These are phyloP conservation scores for Xiphorhynchus elegans DNA, from an alignment of 2,113 vertebrate species.

Conservation along the genomic window DNA sequence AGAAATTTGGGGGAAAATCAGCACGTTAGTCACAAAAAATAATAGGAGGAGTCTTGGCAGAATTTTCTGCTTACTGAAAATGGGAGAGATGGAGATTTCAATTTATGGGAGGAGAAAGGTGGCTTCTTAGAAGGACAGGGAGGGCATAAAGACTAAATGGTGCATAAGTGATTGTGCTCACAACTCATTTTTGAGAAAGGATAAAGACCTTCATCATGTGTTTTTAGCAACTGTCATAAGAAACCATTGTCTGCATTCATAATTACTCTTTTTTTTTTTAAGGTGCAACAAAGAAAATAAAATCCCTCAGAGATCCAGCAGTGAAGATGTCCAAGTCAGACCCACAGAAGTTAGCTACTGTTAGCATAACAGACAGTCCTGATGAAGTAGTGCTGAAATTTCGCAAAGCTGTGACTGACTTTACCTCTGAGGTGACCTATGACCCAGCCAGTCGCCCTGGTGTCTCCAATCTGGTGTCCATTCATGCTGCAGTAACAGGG, in stretches of 20 bases:
- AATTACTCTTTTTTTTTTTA: neutral
- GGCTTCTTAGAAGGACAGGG: neutral
- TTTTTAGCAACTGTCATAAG: neutral
- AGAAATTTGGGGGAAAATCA: neutral
- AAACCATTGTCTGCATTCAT: neutral
- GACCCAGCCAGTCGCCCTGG: constrained; percentile 83
- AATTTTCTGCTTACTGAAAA: neutral
- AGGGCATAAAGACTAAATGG: neutral
- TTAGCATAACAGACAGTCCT: constrained; percentile 86
- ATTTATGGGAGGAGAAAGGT: neutral
- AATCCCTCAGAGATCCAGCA: constrained; percentile 89
- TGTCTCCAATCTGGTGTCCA: constrained; percentile 90
- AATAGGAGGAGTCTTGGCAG: neutral
- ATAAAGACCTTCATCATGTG: neutral
- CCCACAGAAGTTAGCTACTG: constrained; percentile 83
- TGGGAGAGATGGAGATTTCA: neutral
- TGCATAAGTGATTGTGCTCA: rapidly evolving
- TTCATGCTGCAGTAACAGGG: constrained; percentile 82
- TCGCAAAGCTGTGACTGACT: constrained; percentile 93
- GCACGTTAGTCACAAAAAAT: neutral
- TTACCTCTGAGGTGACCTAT: constrained; percentile 91
- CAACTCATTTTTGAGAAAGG: neutral
- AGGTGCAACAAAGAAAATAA: constrained; percentile 88
- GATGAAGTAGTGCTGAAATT: constrained; percentile 89
- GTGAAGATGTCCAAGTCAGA: constrained; percentile 98